Evolutionary conservation across 2,113 vertebrate genomes (phyloP), one percentile per base, ranked within the genome.

Genomic region (Otolemur garnettii): DNA sequence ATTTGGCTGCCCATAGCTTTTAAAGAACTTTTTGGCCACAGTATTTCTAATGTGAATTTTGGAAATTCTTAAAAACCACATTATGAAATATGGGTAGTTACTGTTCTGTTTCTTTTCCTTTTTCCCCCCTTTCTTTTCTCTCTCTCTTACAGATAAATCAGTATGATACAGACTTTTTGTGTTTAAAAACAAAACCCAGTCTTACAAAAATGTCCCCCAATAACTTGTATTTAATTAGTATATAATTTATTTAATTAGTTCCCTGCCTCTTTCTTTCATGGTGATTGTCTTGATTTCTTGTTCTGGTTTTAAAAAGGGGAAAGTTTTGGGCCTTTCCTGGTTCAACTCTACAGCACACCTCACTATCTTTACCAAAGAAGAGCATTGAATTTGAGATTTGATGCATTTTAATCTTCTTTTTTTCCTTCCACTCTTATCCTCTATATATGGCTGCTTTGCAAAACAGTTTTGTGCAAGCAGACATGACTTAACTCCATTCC

Each of bases 381-480:
- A 80, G 45, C 19, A 2, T 60, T 82, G 91, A 81, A 92, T 87
- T 87, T 93, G 80, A 90, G 90, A 87, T 86, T 74, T 75, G 74
- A 28, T 87, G 60, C 53, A 18, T 84, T 97, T 97, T 59, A 30
- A 45, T 86, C 82, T 50, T n/a, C n/a, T 71, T 35, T 79, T 72
- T 45, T 72, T 53, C 33, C 57, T 68, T 35, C 82, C 14, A 45
- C 45, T 75, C 93, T 86, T 83, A 71, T 96, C 87, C 35, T 91
- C 94, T 97, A 38, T 85, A 83, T 92, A 59, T 95, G 78, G 90
- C 84, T 66, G 94, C 96, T 96, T 95, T 97, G 97, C 97, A 96
- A 91, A 94, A 97, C 95, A 95, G 96, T 95, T 96, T 96, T 96
- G 96, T 96, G 96, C 96, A 95, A 92, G 97, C 97, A 97, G 97